phyloP scores from a whole-genome alignment of 2,888 invertebrate genomes.

The Mystacides longicornis region DNA sequence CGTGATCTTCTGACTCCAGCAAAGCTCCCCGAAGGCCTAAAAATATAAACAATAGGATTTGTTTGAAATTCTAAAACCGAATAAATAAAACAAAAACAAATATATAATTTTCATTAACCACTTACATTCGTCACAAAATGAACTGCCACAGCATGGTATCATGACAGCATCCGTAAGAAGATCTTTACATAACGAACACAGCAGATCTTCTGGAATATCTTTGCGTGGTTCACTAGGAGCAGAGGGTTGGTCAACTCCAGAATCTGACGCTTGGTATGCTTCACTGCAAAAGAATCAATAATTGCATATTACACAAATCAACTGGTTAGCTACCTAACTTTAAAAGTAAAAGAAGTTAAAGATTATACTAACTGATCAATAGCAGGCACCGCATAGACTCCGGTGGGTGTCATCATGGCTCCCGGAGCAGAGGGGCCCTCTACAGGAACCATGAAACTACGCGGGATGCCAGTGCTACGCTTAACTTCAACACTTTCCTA shows the following conservation, averaged over 20 bases:
- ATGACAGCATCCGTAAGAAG: slow-evolving; percentile 92
- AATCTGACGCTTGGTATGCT: slow-evolving; percentile 64
- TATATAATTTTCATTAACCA: too few relatives aligned
- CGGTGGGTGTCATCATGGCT: slow-evolving; percentile 83
- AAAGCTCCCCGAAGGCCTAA: slow-evolving; percentile 80
- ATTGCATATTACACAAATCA: background rate
- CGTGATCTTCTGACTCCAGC: slow-evolving; percentile 88
- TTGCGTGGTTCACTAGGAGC: slow-evolving; percentile 51
- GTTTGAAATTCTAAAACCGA: background rate
- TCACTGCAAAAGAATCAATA: slow-evolving; percentile 46
- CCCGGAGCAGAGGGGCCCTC: slow-evolving; percentile 83
- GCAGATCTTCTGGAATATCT: slow-evolving; percentile 82
- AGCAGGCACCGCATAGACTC: slow-evolving; percentile 81
- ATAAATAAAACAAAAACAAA: background rate
- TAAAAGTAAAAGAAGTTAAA: slow-evolving; percentile 9
- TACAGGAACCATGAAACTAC: slow-evolving; percentile 93
- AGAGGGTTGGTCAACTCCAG: slow-evolving; percentile 57
- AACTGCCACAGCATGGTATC: slow-evolving; percentile 97
- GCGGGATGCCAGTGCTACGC: slow-evolving; percentile 94
- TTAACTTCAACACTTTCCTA: slow-evolving; percentile 58
- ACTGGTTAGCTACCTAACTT: background rate
- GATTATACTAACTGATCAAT: slow-evolving; percentile 64
- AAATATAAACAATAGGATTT: background rate
- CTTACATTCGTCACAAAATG: slow-evolving; percentile 97
- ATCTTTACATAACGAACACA: slow-evolving; percentile 89